Conservation (phyloP, 1,140 invertebrate species). For the Pseudomyrmex gracilis region DNA sequence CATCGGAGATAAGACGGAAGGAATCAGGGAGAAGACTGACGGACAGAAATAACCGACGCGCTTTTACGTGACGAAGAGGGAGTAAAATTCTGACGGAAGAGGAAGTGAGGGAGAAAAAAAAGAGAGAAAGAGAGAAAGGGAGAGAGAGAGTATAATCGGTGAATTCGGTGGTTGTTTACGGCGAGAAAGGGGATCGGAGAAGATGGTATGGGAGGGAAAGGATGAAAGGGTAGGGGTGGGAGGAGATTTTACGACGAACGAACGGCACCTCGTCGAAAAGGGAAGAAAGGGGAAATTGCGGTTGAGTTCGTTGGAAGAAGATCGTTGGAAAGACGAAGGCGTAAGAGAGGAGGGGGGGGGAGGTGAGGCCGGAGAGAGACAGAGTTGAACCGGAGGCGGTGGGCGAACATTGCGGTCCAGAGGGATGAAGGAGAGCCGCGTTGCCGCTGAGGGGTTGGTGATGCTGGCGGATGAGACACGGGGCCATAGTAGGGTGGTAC, state of each 20-base stretch:
- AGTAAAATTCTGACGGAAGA: too few species aligned
- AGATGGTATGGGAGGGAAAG: neutral
- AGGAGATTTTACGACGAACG: slow-evolving; percentile 55
- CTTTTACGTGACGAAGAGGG: too few species aligned
- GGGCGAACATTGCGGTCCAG: slow-evolving; percentile 80
- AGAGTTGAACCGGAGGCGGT: slow-evolving; percentile 68
- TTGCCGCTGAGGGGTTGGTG: slow-evolving; percentile 58
- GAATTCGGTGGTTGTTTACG: slow-evolving; percentile 52
- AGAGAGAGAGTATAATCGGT: slow-evolving; percentile 10
- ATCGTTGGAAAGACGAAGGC: slow-evolving; percentile 31
- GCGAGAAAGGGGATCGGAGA: neutral
- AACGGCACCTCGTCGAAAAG: slow-evolving; percentile 52
- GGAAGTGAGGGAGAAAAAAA: neutral
- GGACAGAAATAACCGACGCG: neutral
- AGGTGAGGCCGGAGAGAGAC: neutral
- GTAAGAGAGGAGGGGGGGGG: too few species aligned
- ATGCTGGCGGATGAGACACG: slow-evolving; percentile 65
- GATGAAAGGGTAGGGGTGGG: slow-evolving; percentile 34
- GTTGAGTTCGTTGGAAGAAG: slow-evolving; percentile 56
- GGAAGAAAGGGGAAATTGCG: slow-evolving; percentile 38
- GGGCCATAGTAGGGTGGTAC: slow-evolving; percentile 67
- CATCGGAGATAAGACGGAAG: neutral
- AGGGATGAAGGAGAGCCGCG: slow-evolving; percentile 72
- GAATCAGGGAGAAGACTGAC: neutral
- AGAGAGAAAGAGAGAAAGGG: neutral